Percentiles rank a stretch among this genome's conserved stretches.
Evolutionary conservation across 2,113 vertebrate genomes (phyloP).

Genomic region (Pluvianellus socialis): DNA sequence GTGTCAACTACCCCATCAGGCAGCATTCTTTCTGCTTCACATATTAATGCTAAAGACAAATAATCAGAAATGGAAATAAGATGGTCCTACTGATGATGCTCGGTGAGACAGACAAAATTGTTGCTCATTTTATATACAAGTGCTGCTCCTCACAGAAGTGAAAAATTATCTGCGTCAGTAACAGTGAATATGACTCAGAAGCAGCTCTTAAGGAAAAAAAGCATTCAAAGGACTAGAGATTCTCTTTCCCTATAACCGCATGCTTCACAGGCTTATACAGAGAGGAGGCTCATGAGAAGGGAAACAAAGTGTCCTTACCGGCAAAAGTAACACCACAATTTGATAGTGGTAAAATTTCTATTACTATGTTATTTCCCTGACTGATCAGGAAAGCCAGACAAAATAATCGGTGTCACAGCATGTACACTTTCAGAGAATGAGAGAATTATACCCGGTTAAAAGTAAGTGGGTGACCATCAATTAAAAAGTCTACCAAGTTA

Average conservation of each 20-base stretch:
- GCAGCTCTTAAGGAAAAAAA: neutral
- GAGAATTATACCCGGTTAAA: neutral
- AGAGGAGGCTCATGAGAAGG: neutral
- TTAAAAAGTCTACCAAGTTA: neutral
- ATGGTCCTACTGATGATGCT: neutral
- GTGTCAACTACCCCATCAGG: neutral
- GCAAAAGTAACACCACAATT: neutral
- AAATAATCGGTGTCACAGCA: neutral
- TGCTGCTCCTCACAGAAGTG: neutral
- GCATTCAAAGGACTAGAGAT: neutral
- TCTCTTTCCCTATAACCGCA: neutral
- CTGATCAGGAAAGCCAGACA: neutral
- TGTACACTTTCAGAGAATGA: neutral
- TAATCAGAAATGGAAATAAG: slow-evolving; percentile 5
- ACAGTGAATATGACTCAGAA: neutral
- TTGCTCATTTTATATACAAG: neutral
- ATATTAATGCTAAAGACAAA: neutral
- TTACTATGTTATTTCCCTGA: neutral
- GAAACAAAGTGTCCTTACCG: neutral
- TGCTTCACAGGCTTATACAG: neutral
- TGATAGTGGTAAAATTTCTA: neutral
- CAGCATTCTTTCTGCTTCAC: neutral
- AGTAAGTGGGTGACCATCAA: neutral
- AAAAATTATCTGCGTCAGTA: neutral
- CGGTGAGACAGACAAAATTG: neutral